Evolutionary conservation across 2,113 vertebrate species (phyloP).

Genomic region (Sigmodon hispidus): DNA sequence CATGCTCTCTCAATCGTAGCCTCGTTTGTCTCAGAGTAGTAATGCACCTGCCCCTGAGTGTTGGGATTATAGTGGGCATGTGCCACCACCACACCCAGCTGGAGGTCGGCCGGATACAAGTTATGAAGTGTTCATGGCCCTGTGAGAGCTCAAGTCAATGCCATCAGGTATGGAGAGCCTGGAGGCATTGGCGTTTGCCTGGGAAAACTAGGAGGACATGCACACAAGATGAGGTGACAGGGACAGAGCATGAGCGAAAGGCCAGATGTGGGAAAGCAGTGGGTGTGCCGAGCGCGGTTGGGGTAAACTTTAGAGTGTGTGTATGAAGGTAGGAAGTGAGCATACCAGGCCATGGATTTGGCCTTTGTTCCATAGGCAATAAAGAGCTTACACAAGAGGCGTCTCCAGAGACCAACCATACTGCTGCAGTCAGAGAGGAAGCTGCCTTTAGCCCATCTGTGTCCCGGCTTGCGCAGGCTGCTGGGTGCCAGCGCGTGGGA

Average conservation of each 20-base stretch:
- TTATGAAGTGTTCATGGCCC: not conserved
- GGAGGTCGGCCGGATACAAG: conserved; percentile 27
- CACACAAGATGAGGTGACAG: conserved; percentile 29
- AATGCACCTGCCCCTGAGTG: not conserved
- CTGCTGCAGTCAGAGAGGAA: conserved; percentile 61
- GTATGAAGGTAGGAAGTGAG: conserved; percentile 70
- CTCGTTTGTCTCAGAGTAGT: not conserved
- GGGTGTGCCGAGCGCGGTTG: conserved; percentile 67
- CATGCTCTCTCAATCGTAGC: not conserved
- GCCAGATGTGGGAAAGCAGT: conserved; percentile 74
- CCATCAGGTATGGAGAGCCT: not conserved
- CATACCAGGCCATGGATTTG: conserved; percentile 62
- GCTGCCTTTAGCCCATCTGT: conserved; percentile 58
- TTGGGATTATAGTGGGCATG: not conserved
- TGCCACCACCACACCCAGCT: not conserved
- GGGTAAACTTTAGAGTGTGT: conserved; percentile 48
- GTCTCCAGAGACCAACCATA: conserved; percentile 65
- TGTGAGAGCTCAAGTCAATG: not conserved
- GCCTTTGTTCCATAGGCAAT: conserved; percentile 73
- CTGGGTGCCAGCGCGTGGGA: conserved; percentile 71
- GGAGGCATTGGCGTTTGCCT: not conserved
- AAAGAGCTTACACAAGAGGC: conserved; percentile 73
- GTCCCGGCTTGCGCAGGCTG: conserved; percentile 61
- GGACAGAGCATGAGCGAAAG: conserved; percentile 30
- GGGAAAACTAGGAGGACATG: conserved; percentile 27